These are phyloP conservation scores for Falco punctatus DNA, from an alignment of 2,113 vertebrate genomes.

Conservation along the genomic window DNA sequence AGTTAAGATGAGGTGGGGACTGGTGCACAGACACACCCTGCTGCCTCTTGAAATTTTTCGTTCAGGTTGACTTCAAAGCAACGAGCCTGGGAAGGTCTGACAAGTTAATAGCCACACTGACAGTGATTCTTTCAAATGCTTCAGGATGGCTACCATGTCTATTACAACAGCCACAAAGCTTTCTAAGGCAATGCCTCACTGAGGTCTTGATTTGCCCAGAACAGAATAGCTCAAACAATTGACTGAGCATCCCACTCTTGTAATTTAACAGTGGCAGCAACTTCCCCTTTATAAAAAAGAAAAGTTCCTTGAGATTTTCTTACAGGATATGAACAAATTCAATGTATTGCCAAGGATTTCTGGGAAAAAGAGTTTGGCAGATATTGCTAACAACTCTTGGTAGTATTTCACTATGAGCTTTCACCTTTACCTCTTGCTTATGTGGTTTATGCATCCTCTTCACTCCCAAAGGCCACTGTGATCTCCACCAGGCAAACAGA, in stretches of 20 bases:
- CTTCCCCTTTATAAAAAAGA: neutral
- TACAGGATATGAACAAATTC: neutral
- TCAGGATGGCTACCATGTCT: neutral
- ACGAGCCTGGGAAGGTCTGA: neutral
- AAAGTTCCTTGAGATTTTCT: neutral
- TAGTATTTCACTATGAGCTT: neutral
- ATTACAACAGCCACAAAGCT: neutral
- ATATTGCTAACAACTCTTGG: neutral
- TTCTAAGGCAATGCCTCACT: neutral
- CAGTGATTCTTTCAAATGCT: neutral
- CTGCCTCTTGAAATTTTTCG: neutral
- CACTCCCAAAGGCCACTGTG: neutral
- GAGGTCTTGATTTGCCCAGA: neutral
- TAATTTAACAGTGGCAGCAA: neutral
- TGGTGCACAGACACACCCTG: neutral
- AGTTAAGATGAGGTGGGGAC: neutral
- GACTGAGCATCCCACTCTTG: neutral
- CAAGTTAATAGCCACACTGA: neutral
- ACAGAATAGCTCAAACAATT: neutral
- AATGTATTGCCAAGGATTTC: neutral
- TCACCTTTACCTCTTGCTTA: neutral
- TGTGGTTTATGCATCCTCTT: neutral
- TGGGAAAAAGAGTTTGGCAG: neutral
- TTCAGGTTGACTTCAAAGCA: neutral
- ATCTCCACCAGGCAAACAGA: neutral